phyloP scores from a whole-genome alignment of 2,113 vertebrate species.

The Antennarius striatus region DNA sequence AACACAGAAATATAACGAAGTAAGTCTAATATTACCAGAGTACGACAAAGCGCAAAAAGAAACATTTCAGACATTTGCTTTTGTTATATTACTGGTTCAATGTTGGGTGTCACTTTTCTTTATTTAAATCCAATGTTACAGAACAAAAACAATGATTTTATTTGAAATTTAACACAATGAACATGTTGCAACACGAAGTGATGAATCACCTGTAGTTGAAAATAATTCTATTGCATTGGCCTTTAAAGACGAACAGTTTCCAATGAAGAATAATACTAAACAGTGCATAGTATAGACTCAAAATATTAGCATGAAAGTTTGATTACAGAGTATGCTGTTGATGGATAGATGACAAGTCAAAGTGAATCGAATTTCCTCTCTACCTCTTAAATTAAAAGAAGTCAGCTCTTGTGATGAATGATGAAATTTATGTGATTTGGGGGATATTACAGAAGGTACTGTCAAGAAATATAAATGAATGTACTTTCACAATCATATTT shows the following conservation, averaged over 20 bases:
- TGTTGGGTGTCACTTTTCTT: no score
- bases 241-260: constrained; percentile 10
- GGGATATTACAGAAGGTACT: constrained; percentile 73
- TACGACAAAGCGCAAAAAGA: no score
- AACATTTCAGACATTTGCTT: no score
- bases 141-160: no score
- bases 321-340: constrained; percentile 58
- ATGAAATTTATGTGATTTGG: constrained; percentile 78
- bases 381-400: constrained; percentile 58
- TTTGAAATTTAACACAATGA: no score
- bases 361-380: constrained; percentile 67
- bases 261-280: constrained; percentile 8
- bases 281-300: constrained; percentile 9
- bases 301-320: constrained; percentile 57
- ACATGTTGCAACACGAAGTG: no score
- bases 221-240: background rate
- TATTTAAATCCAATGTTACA: no score
- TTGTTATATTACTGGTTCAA: no score
- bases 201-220: no score
- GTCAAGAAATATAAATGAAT: constrained; percentile 78
- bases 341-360: constrained; percentile 66
- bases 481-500: constrained; percentile 70
- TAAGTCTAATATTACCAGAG: no score
- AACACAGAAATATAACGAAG: no score
- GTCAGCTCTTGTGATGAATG: constrained; percentile 67